Evolutionary conservation across 2,797 vertebrate genomes (phyloP), one percentile per base, ranked within the genome.

Genomic region (Discoglossus pictus): DNA sequence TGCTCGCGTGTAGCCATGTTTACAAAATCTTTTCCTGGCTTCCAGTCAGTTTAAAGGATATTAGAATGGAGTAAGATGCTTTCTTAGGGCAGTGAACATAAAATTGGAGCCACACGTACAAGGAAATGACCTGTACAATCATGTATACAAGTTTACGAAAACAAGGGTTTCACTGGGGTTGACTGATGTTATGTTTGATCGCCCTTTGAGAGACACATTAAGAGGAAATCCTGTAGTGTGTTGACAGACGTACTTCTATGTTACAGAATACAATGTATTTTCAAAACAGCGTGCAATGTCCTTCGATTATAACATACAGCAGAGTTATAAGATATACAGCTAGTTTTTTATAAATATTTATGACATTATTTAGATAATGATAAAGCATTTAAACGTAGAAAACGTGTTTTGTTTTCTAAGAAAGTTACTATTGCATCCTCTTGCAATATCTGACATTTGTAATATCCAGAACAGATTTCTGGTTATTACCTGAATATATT

Each of bases 51-150:
- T 62, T 6, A 35, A 62, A 52, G 35, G 42, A 63, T 63, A 63
- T 58, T 56, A 55, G 21, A 13, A 58, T 63, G 43, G 38, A 17
- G 42, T 50, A 42, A 47, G 43, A 24, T 56, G 51, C 23, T 48
- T 58, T 56, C 15, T 39, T 56, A 42, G 39, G 51, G 34, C 43
- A 47, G 34, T 56, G 6, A 63, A 63, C 17, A 2, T 9, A 42
- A 70, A 70, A 70, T 51, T 48, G 52, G 43, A 70, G 38, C 51
- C 67, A 63, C 60, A 70, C 67, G 67, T 70, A 70, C 60, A 43
- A 56, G 67, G 67, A 70, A 70, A 63, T 70, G 23, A 63, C 52
- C 52, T 35, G 31, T 35, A 18, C 31, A 65, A 24, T 16, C 20
- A 6, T 44, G 44, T 54, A 39, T 25, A 56, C 65, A 60, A 18